These are phyloP conservation scores for Tetranychus urticae DNA, from an alignment of 1,140 invertebrate genomes.

Conservation along the genomic window DNA sequence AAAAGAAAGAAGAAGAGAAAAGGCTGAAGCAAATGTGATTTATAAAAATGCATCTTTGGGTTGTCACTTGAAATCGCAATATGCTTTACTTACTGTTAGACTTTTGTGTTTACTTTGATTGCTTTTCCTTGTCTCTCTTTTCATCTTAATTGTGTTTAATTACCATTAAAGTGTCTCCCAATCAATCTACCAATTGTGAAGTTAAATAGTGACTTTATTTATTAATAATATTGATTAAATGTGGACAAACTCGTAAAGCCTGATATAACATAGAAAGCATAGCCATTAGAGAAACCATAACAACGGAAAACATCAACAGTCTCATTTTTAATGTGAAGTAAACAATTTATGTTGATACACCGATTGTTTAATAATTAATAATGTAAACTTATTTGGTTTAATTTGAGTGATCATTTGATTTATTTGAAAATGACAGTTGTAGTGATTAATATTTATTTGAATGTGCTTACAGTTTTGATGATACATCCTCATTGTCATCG, in stretches of 20 bases:
- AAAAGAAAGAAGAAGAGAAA: not conserved
- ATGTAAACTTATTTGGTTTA: too few relatives aligned
- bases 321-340: too few relatives aligned
- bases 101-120: not conserved
- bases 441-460: not conserved
- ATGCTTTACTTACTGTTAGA: too few relatives aligned
- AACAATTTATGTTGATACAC: too few relatives aligned
- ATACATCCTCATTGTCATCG: conserved; percentile 4
- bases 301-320: too few relatives aligned
- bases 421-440: not conserved
- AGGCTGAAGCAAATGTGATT: not conserved
- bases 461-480: conserved; percentile 1
- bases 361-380: too few relatives aligned
- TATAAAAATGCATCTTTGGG: not conserved
- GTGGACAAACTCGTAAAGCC: too few relatives aligned
- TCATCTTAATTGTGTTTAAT: not conserved
- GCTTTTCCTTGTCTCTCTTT: not conserved
- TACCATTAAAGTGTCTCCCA: not conserved
- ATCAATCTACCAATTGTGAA: not conserved
- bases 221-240: too few relatives aligned
- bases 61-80: too few relatives aligned
- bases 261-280: too few relatives aligned
- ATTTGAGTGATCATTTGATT: not conserved
- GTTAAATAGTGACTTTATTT: not conserved
- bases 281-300: too few relatives aligned